Evolutionary conservation across 2,113 vertebrate genomes (phyloP).

Genomic region (Gnathonemus echidnorhynchus): DNA sequence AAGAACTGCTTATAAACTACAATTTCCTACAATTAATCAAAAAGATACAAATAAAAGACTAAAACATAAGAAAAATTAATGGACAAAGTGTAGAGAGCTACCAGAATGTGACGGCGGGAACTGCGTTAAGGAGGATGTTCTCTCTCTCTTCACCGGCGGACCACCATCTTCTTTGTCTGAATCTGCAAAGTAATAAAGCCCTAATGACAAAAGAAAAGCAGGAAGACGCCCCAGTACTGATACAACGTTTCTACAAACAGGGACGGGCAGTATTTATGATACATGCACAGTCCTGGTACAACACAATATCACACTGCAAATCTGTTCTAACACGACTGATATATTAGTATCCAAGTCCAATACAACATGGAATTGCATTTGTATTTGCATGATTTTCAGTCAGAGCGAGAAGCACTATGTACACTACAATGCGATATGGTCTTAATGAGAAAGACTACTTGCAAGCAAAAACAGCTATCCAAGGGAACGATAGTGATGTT

Average conservation of each 20-base stretch:
- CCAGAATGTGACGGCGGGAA: constrained; percentile 74
- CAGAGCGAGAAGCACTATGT: no score
- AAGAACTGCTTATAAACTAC: not conserved
- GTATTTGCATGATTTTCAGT: not conserved
- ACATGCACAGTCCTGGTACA: not conserved
- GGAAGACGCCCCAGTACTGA: not conserved
- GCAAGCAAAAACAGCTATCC: not conserved
- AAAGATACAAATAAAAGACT: not conserved
- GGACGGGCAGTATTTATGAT: not conserved
- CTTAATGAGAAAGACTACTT: not conserved
- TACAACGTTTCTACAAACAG: no score
- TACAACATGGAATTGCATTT: not conserved
- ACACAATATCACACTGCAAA: not conserved
- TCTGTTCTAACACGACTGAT: no score
- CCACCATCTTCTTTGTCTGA: constrained; percentile 73
- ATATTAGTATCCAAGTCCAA: no score
- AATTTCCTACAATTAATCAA: not conserved
- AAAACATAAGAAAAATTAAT: no score
- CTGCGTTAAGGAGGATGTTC: constrained; percentile 73
- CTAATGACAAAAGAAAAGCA: not conserved
- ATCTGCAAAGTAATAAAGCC: constrained; percentile 45
- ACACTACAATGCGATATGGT: not conserved
- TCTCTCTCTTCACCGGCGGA: constrained; percentile 72
- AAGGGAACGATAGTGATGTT: not conserved
- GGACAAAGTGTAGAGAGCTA: constrained; percentile 30